phyloP scores from a whole-genome alignment of 92 coral and sea anemone species.

The Paragorgia papillata region DNA sequence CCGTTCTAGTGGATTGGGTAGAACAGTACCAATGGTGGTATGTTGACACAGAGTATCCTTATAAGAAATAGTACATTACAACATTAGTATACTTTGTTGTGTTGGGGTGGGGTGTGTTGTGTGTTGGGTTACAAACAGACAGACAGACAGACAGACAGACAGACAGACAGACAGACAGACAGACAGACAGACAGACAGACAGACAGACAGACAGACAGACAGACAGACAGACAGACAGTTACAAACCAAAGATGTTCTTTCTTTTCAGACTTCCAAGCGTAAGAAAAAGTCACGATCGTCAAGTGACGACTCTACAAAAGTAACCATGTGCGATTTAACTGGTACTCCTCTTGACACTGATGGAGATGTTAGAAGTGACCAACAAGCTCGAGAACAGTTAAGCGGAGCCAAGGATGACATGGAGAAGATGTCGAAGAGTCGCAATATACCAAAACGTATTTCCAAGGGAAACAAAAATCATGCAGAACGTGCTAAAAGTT shows the following conservation, averaged over 20 bases:
- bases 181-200: too few species aligned
- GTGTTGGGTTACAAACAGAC: too few species aligned
- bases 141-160: too few species aligned
- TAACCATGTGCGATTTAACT: background rate
- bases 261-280: background rate
- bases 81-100: too few species aligned
- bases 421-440: background rate
- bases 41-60: background rate
- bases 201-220: too few species aligned
- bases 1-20: conserved; percentile 18
- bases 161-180: too few species aligned
- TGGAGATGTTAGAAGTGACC: background rate
- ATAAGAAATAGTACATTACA: background rate
- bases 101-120: too few species aligned
- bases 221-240: too few species aligned
- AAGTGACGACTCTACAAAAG: background rate
- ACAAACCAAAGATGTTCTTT: background rate
- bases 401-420: background rate
- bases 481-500: background rate
- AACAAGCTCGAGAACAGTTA: background rate
- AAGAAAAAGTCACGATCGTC: background rate
- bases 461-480: too few species aligned
- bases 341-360: background rate
- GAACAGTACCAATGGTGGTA: conserved; percentile 13
- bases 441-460: too few species aligned